A percentile compares a stretch with the other conserved stretches of the same genome.
phyloP scores from a whole-genome alignment of 1,140 invertebrate genomes.

The Sycophaga agraensis region DNA sequence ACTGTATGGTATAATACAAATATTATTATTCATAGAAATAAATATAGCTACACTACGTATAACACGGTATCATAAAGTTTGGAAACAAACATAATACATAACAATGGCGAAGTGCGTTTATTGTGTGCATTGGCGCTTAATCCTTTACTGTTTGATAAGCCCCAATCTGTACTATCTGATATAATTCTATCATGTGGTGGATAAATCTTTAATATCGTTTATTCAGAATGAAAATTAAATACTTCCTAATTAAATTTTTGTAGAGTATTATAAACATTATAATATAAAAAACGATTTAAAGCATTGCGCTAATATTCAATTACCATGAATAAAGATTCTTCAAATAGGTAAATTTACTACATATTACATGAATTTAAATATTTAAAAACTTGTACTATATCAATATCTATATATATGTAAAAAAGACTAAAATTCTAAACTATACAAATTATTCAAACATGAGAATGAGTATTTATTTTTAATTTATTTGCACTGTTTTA shows the following conservation, averaged over 20 bases:
- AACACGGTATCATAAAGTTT: conserved; percentile 30
- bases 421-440: no score
- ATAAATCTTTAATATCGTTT: no score
- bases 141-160: conserved; percentile 14
- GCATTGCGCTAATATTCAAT: no score
- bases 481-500: neutral
- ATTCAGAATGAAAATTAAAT: no score
- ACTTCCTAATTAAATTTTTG: conserved; percentile 3
- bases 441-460: no score
- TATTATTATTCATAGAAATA: conserved; percentile 23
- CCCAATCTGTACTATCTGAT: conserved; percentile 25
- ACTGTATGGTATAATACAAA: conserved; percentile 21
- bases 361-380: neutral
- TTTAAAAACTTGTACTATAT: neutral
- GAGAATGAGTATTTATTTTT: no score
- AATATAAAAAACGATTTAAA: neutral
- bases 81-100: conserved; percentile 29
- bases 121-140: conserved; percentile 9
- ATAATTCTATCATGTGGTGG: conserved; percentile 4
- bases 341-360: neutral
- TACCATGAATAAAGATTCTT: neutral
- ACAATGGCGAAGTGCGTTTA: conserved; percentile 20
- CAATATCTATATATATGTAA: no score
- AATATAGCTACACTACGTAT: conserved; percentile 27
- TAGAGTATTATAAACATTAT: conserved; percentile 1